Base-by-base conservation (phyloP, 1,140 invertebrate species). In the Drosophila paulistorum region DNA sequence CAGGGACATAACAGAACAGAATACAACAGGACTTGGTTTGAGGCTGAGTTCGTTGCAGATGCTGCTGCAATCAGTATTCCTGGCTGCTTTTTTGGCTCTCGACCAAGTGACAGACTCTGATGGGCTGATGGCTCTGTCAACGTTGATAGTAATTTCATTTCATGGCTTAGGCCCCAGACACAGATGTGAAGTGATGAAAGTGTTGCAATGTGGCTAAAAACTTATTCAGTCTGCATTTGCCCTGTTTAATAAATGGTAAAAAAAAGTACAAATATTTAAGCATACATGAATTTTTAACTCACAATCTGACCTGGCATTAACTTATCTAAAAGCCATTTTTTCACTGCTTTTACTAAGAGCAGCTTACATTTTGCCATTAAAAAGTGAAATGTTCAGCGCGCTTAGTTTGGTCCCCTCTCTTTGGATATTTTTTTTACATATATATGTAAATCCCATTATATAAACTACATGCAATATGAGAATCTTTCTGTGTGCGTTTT, bases 91-190 rank as follows among this genome's bases (percentile, higher is more conserved):
- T 30, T 86, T 86, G 83, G 79, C 83, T 87, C 71, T 39, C 63
- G 67, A 85, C 81, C 81, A 86, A 85, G 55, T 81, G 68, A 54
- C 42, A 63, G 48, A 17, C 45, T 51, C 45, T 23, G 17, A 23
- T 23, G 17, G 45, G 58, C 57, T 66, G 75, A 37, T 55, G 58
- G 61, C 70, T 61, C 73, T 85, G 81, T 77, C 81, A 77, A 35
- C 61, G 65, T 68, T 85, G 79, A 85, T 76, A 65, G 66, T 75
- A 71, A 85, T 85, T 86, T 72, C 64, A 74, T 61, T 68, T 42
- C 10, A 51, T 23, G 20, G 45, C 20, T 51, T 51, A 51, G 17
- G 45, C 45, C 17, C 17, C 45, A 51, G 45, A 51, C 41, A 37
- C 35, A 71, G 23, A 17, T 62, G 60, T 55, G 26, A n/a, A 42